Base-by-base conservation (phyloP, 2,888 invertebrate genomes). In the Alsophila aescularia region DNA sequence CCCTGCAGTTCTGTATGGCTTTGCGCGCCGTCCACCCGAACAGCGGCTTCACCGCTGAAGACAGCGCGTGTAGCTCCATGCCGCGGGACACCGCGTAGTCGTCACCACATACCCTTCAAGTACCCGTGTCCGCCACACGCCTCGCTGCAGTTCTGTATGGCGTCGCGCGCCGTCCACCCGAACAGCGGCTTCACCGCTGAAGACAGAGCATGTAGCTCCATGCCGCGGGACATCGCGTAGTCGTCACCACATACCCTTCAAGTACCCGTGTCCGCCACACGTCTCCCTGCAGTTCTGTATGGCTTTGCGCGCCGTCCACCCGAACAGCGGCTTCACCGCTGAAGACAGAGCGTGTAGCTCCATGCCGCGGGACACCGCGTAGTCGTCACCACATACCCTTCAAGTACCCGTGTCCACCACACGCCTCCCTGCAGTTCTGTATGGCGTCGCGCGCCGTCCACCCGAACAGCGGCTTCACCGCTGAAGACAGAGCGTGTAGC, bases 91-190 rank as follows among this genome's bases (percentile, higher is more conserved):
- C n/a, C n/a, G n/a, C n/a, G n/a, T n/a, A n/a, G n/a, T n/a, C n/a
- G n/a, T n/a, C n/a, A n/a, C n/a, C n/a, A n/a, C 18, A 4, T 18
- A 94, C 94, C 93, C 87, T 94, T 95, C 1, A 96, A 83, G 77
- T 98, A 99, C 0, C 99, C 99, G 85, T 99, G 98, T 6, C 99
- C 99, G 2, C 98, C 99, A 78, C 98, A 98, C 0, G 97, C 96
- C 87, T 98, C 98, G 54, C 99, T 92, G 71, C 97, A 97, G 85
- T 98, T 97, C 87, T 98, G 98, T 60, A 98, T 96, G 13, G 95
- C 96, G 87, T 98, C 97, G 32, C 96, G 92, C 21, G 96, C 95
- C 0, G 94, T 84, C 99, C 99, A 99, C 0, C 97, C 95, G 66
- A 96, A 94, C 14, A 97, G 79, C 0, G 97, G 96, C 80, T 97